Evolutionary conservation across 2,797 vertebrate species (phyloP), one percentile per base, ranked within the genome.

Genomic region (Amblyopsis hoosieri): DNA sequence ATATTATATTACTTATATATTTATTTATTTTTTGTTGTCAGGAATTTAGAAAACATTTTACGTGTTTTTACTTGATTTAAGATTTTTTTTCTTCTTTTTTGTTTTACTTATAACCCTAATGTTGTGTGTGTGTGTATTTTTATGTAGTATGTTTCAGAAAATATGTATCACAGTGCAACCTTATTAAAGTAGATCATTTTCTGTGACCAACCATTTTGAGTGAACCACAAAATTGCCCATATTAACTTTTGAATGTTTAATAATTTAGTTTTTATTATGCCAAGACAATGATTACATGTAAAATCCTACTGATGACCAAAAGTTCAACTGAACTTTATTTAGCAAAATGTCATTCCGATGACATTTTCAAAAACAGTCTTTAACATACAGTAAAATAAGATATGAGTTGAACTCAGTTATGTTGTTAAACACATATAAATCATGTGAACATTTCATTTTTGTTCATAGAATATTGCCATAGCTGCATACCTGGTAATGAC

Each of bases 181-280:
- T 58, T 60, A 81, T 54, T 72, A 76, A 84, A 82, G 61, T 1
- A 4, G 42, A 60, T 47, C 23, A 2, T 69, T 73, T 78, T 37
- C 52, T 57, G 45, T 7, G 65, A 56, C 68, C 45, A 31, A 19
- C 29, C 5, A 1, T 37, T 37, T 37, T 11, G 3, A 61, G 0
- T 64, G n/a, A 45, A 23, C 23, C 23, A 23, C 23, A 23, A 23
- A 23, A 23, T 23, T 23, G 23, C 23, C 23, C 23, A 23, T 23
- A 3, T 23, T 23, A 23, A 23, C 23, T 23, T 23, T 23, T 23
- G 23, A 23, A 23, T 23, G 23, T 23, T 23, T 23, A 23, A 23
- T 23, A 23, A 23, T 23, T 23, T 3, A 0, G 23, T 23, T 23
- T 23, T 23, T 23, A 23, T 23, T 23, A 23, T 3, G 3, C 23